Evolutionary conservation across 2,113 vertebrate genomes (phyloP).

Genomic region (Bagarius yarrelli): DNA sequence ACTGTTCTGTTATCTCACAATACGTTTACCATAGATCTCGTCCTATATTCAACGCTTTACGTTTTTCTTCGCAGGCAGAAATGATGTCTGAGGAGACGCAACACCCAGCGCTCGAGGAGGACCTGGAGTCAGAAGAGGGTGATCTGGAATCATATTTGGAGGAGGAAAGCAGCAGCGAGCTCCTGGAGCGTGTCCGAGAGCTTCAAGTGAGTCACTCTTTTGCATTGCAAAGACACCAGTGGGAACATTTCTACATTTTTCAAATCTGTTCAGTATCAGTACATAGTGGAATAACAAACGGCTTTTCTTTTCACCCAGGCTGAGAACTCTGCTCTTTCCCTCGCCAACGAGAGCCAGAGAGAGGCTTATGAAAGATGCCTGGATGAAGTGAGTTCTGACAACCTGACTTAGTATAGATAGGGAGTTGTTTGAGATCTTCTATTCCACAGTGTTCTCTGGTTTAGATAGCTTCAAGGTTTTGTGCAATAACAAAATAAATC

Average conservation of each 20-base stretch:
- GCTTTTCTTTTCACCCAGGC: slow-evolving; percentile 69
- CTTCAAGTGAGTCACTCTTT: slow-evolving; percentile 66
- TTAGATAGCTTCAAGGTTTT: slow-evolving; percentile 10
- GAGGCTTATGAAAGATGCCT: slow-evolving; percentile 92
- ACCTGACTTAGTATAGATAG: neutral
- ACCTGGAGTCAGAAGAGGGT: slow-evolving; percentile 70
- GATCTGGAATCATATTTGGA: slow-evolving; percentile 72
- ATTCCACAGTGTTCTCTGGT: neutral
- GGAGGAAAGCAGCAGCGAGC: slow-evolving; percentile 71
- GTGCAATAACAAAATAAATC: neutral
- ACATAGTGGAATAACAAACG: neutral
- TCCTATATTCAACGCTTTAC: neutral
- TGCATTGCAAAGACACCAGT: neutral
- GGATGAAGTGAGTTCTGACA: slow-evolving; percentile 80
- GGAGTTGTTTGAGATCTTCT: neutral
- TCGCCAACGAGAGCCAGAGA: slow-evolving; percentile 92
- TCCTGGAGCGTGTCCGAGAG: slow-evolving; percentile 71
- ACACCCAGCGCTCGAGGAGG: slow-evolving; percentile 68
- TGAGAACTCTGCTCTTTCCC: slow-evolving; percentile 85
- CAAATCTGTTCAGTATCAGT: neutral
- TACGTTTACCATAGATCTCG: neutral
- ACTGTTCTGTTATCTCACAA: neutral
- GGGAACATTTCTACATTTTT: slow-evolving; percentile 8
- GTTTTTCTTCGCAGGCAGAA: slow-evolving; percentile 43
- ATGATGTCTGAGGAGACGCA: slow-evolving; percentile 74